These are phyloP conservation scores for Clusia tigrina DNA, from an alignment of 2,888 invertebrate species.

Conservation along the genomic window DNA sequence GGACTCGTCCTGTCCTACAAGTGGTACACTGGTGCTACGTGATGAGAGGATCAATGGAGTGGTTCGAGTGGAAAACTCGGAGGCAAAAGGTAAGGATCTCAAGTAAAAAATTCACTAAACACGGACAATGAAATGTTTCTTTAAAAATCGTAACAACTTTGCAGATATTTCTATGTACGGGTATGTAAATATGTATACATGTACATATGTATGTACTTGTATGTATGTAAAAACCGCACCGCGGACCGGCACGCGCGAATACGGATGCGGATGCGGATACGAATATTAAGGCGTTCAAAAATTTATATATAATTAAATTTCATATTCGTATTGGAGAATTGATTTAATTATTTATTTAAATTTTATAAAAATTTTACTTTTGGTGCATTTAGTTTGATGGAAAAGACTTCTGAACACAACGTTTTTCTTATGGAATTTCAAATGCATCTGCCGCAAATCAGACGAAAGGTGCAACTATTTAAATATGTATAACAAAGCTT, in stretches of 20 bases:
- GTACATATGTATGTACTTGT: too few relatives aligned
- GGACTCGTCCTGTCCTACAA: too few relatives aligned
- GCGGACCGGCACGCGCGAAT: too few relatives aligned
- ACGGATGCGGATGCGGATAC: too few relatives aligned
- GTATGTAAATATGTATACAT: too few relatives aligned
- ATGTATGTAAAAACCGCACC: too few relatives aligned
- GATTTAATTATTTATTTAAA: slow-evolving; percentile 10
- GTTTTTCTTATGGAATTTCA: neutral
- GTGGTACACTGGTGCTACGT: too few relatives aligned
- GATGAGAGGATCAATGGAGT: too few relatives aligned
- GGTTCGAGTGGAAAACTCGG: slow-evolving; percentile 29
- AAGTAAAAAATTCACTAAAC: slow-evolving; percentile 37
- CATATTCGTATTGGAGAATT: slow-evolving; percentile 25
- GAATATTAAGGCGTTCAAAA: slow-evolving; percentile 34
- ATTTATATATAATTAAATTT: slow-evolving; percentile 22
- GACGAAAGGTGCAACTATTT: slow-evolving; percentile 15
- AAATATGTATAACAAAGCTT: neutral
- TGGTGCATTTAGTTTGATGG: slow-evolving; percentile 45
- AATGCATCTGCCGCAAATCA: slow-evolving; percentile 18
- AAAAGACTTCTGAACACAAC: slow-evolving; percentile 42
- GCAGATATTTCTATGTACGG: slow-evolving; percentile 15
- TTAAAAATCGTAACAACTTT: slow-evolving; percentile 43
- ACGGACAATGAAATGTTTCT: slow-evolving; percentile 48
- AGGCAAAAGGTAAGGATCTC: slow-evolving; percentile 37
- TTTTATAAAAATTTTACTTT: slow-evolving; percentile 24